Conservation (phyloP, 2,797 vertebrate genomes). For the Cossypha dichroa region DNA sequence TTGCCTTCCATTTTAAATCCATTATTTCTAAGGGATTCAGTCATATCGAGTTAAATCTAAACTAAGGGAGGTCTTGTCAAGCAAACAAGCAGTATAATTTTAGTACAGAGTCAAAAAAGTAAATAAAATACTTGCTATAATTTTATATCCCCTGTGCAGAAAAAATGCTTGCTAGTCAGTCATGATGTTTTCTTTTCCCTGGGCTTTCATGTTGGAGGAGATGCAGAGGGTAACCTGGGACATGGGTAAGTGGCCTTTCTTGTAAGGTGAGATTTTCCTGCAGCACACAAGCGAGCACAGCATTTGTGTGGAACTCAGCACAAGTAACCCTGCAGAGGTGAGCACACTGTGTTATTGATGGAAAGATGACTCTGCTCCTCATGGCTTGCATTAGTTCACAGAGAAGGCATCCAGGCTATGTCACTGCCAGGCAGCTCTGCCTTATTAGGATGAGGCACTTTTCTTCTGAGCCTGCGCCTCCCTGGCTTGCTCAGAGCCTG, state of each 20-base stretch:
- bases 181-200: neutral
- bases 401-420: conserved; percentile 55
- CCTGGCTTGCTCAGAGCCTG: neutral
- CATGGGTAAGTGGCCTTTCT: neutral
- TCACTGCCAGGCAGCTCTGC: conserved; percentile 19
- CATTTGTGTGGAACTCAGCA: neutral
- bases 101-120: neutral
- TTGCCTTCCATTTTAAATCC: neutral
- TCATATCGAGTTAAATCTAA: neutral
- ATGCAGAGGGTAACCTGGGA: conserved; percentile 34
- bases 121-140: neutral
- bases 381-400: conserved; percentile 39
- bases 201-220: neutral
- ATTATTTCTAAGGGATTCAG: neutral
- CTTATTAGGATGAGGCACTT: conserved; percentile 51
- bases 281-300: neutral
- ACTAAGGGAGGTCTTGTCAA: neutral
- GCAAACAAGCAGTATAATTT: neutral
- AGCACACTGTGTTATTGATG: neutral
- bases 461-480: neutral
- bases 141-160: neutral
- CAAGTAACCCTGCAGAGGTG: neutral
- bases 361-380: conserved; percentile 18
- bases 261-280: conserved; percentile 11
- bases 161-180: neutral